Percentiles rank a stretch among this genome's conserved stretches.
phyloP scores from a whole-genome alignment of 2,888 invertebrate species.

The Folsomia candida region DNA sequence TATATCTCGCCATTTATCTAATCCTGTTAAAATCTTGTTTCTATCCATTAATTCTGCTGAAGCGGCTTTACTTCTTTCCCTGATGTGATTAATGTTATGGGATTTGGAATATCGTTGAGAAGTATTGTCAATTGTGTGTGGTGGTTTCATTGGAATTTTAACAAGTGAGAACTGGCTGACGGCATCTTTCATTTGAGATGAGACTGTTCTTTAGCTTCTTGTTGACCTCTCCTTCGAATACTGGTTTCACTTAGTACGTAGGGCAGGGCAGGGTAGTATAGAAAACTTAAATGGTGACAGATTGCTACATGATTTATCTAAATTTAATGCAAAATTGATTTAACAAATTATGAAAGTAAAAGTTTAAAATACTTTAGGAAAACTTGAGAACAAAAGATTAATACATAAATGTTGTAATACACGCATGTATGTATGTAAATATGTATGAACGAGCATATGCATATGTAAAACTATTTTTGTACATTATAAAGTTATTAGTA shows the following conservation, averaged over 20 bases:
- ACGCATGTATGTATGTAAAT: too few species aligned
- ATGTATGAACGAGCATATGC: too few species aligned
- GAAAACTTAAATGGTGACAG: neutral
- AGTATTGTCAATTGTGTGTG: neutral
- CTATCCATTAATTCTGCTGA: neutral
- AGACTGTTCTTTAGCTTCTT: neutral
- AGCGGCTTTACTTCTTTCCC: neutral
- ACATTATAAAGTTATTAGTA: too few species aligned
- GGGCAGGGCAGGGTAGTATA: too few species aligned
- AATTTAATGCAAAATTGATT: neutral
- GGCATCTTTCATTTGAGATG: neutral
- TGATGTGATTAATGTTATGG: neutral
- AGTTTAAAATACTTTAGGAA: neutral
- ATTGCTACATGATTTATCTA: conserved; percentile 21
- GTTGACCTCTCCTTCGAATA: neutral
- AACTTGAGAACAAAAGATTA: too few species aligned
- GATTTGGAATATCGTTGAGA: neutral
- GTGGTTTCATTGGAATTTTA: neutral
- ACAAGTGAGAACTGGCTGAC: neutral
- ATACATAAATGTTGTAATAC: too few species aligned
- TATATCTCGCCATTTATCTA: neutral
- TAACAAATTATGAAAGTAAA: neutral
- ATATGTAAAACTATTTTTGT: too few species aligned
- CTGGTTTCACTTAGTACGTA: neutral
- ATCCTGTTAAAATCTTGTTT: neutral